Evolutionary conservation across 2,888 invertebrate genomes (phyloP).

Genomic region (Serripes groenlandicus): DNA sequence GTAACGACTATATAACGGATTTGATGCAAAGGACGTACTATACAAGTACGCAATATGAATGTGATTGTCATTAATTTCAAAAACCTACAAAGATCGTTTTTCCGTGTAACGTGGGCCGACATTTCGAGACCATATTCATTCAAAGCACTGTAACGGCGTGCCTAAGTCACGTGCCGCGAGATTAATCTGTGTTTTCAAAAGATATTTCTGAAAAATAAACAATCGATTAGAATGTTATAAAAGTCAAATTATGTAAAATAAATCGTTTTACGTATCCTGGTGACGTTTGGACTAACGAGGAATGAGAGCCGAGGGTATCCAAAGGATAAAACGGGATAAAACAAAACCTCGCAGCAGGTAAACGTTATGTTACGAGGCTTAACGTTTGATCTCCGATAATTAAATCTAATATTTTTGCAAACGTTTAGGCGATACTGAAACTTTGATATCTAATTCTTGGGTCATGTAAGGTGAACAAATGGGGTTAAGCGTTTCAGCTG

Average conservation of each 20-base stretch:
- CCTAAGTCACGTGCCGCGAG: constrained; percentile 7
- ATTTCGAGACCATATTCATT: no score
- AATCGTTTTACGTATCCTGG: constrained; percentile 45
- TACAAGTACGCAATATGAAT: no score
- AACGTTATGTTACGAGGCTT: constrained; percentile 2
- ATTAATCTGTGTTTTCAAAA: constrained; percentile 11
- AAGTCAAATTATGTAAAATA: constrained; percentile 54
- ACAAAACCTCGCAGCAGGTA: constrained; percentile 8
- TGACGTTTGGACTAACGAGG: constrained; percentile 16
- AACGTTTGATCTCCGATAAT: constrained; percentile 7
- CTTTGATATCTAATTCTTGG: no score
- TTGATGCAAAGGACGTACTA: no score
- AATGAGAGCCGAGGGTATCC: constrained; percentile 16
- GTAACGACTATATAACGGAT: no score
- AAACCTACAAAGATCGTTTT: no score
- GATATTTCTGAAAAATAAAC: constrained; percentile 16
- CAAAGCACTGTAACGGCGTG: neutral
- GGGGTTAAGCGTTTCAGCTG: no score
- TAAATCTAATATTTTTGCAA: no score
- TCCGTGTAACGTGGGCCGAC: no score
- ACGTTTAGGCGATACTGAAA: no score
- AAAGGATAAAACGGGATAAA: constrained; percentile 10
- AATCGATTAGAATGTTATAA: constrained; percentile 31
- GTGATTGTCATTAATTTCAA: no score
- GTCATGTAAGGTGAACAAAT: no score